Evolutionary conservation across 2,888 invertebrate species (phyloP).

Genomic region (Blera fallax): DNA sequence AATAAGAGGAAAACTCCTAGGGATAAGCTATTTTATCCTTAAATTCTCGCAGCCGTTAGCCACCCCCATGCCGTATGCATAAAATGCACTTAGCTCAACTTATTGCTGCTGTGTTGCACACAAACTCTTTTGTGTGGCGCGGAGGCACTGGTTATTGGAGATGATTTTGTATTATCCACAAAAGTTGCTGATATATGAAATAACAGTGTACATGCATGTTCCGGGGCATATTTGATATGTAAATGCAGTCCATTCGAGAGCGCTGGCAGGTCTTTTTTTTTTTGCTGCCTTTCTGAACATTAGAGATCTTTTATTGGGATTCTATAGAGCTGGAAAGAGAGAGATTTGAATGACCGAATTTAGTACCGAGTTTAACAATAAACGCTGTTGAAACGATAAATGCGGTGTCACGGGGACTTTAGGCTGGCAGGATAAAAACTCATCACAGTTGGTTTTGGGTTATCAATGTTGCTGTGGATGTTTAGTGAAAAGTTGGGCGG

Average conservation of each 20-base stretch:
- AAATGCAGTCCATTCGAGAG: conserved; percentile 44
- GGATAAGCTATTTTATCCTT: conserved; percentile 66
- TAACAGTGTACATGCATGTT: conserved; percentile 61
- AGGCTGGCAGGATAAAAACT: conserved; percentile 34
- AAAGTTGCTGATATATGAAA: conserved; percentile 71
- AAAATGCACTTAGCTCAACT: conserved; percentile 69
- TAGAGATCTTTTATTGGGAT: conserved; percentile 19
- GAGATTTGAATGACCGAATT: conserved; percentile 38
- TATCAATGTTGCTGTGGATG: conserved; percentile 11
- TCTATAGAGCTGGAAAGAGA: background rate
- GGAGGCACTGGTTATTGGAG: conserved; percentile 38
- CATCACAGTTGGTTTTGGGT: conserved; percentile 17
- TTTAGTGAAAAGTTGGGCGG: background rate
- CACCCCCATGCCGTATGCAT: conserved; percentile 25
- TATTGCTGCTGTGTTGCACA: conserved; percentile 62
- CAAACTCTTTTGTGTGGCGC: conserved; percentile 14
- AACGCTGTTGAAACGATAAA: conserved; percentile 44
- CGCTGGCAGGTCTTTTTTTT: background rate
- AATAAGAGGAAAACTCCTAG: conserved; percentile 3
- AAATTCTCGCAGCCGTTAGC: conserved; percentile 38
- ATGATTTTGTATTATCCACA: conserved; percentile 63
- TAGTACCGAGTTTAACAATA: conserved; percentile 36
- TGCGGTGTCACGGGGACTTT: conserved; percentile 45
- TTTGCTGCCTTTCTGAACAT: background rate
- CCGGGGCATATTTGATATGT: conserved; percentile 66